Evolutionary conservation across 2,797 vertebrate species (phyloP).

Genomic region (Acanthurus tractus): DNA sequence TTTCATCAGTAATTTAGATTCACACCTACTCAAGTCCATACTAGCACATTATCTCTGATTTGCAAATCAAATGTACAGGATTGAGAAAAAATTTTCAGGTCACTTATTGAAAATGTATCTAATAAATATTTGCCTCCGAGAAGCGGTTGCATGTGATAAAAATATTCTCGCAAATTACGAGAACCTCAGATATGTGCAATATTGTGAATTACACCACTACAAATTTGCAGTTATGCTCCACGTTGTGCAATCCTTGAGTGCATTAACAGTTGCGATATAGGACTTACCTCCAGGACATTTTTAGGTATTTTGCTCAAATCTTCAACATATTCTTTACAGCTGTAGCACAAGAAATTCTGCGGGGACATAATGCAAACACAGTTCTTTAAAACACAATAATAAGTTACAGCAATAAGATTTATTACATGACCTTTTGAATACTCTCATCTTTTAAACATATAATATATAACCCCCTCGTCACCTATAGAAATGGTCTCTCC

Average conservation of each 20-base stretch:
- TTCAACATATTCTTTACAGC: slow-evolving; percentile 95
- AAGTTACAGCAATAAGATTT: neutral
- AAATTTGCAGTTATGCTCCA: neutral
- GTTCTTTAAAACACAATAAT: neutral
- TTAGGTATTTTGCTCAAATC: slow-evolving; percentile 92
- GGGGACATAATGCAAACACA: slow-evolving; percentile 5
- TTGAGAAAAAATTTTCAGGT: neutral
- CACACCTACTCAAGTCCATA: neutral
- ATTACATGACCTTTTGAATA: neutral
- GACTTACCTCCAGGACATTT: slow-evolving; percentile 86
- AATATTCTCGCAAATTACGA: neutral
- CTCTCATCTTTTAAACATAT: slow-evolving; percentile 5
- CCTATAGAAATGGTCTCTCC: slow-evolving; percentile 25
- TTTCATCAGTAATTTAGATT: neutral
- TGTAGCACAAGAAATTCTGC: slow-evolving; percentile 96
- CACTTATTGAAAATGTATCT: neutral
- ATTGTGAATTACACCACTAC: neutral
- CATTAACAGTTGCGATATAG: neutral
- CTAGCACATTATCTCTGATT: neutral
- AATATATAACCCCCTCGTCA: slow-evolving; percentile 26
- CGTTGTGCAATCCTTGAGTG: neutral
- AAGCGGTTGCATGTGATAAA: neutral
- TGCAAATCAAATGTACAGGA: neutral
- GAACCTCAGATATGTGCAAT: neutral
- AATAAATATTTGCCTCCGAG: too few species aligned